Evolutionary conservation across 2,797 vertebrate genomes (phyloP), one percentile per base, ranked within the genome.

Genomic region (Taeniopygia guttata): DNA sequence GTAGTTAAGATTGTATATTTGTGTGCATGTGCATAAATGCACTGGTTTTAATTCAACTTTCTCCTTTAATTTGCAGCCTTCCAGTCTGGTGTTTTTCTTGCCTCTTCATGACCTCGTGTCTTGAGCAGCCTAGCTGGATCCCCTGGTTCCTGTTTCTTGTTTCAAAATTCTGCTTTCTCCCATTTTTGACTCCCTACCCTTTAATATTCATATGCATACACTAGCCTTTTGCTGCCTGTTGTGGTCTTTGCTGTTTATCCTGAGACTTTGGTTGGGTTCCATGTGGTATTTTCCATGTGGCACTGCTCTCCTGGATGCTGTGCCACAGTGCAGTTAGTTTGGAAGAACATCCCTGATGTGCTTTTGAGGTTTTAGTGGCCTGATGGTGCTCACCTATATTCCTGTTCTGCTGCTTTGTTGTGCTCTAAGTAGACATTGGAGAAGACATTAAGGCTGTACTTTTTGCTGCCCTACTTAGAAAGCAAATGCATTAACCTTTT

Each of bases 21-120:
- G 43, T 86, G 43, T 93, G 75, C 36, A 30, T 72, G 82, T 91
- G 84, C 68, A 6, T 56, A 89, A 94, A 56, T 56, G 54, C 87
- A 43, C 79, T 90, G 89, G 55, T 96, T 96, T 97, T 96, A 97
- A 97, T 93, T 95, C 73, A 63, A 29, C 89, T 96, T 96, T 97
- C 91, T 96, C 52, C 91, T 97, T 96, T 97, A 90, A 96, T 97
- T 97, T 97, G 92, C 95, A 96, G 96, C 93, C 34, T 88, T 94
- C 94, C 91, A 83, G 94, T 94, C 82, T 97, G 96, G 79, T 97
- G 94, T 95, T 95, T 96, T 82, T 96, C 94, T 96, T 95, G 92
- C 91, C 87, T 95, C 95, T 95, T 96, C 95, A 91, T 89, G 93
- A 77, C 95, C 27, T 95, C 87, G 69, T 95, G 89, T 95, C 92